Conservation (phyloP, 1,140 invertebrate genomes). For the Scaptomyza hsui region DNA sequence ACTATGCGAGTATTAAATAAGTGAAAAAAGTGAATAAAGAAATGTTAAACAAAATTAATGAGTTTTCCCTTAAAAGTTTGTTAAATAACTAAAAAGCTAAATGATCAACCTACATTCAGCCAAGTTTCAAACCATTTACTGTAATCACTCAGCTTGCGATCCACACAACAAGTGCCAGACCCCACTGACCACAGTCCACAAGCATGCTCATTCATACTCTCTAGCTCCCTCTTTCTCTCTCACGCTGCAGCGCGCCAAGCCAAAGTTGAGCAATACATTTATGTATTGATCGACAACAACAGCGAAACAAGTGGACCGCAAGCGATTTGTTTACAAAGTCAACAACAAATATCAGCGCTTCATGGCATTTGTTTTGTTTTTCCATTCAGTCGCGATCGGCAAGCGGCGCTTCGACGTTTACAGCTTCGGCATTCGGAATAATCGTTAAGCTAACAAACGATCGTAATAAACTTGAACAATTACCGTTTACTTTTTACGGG, state of each 20-base stretch:
- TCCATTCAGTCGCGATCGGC: slow-evolving; percentile 55
- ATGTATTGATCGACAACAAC: neutral
- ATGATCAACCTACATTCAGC: slow-evolving; percentile 16
- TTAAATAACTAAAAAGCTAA: neutral
- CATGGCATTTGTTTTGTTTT: slow-evolving; percentile 36
- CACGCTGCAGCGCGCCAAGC: neutral
- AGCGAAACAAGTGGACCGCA: slow-evolving; percentile 22
- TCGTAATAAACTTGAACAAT: slow-evolving; percentile 18
- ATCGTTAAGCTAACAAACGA: slow-evolving; percentile 32
- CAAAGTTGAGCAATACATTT: slow-evolving; percentile 1
- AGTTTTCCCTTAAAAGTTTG: neutral
- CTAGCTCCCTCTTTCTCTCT: neutral
- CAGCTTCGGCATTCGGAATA: slow-evolving; percentile 22
- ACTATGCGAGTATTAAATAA: neutral
- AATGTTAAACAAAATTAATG: too few species aligned
- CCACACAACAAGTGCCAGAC: slow-evolving; percentile 45
- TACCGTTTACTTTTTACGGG: neutral
- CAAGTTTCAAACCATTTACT: slow-evolving; percentile 34
- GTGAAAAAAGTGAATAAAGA: neutral
- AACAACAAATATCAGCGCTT: slow-evolving; percentile 34
- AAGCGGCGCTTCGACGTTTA: slow-evolving; percentile 60
- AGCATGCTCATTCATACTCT: neutral
- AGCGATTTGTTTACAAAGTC: slow-evolving; percentile 65
- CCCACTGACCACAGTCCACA: slow-evolving; percentile 45
- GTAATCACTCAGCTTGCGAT: slow-evolving; percentile 36